Evolutionary conservation across 2,888 invertebrate genomes (phyloP), one percentile per base, ranked within the genome.

Genomic region (Apodemia mormo): DNA sequence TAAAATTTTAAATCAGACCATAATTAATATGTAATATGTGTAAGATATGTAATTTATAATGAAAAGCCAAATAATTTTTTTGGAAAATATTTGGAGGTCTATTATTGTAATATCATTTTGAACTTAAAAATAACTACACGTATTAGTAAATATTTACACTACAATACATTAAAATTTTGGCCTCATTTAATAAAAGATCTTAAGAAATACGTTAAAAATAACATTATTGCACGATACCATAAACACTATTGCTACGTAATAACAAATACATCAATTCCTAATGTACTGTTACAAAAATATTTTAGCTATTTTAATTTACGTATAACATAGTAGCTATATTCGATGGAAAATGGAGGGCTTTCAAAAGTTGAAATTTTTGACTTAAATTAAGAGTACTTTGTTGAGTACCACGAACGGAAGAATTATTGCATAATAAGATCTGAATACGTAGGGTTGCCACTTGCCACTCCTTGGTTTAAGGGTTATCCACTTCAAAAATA

Each of bases 301-400:
- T 61, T 12, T 6, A 49, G 49, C 49, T 49, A 33, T 30, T 56
- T 29, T 12, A 30, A 33, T 61, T 33, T 61, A 61, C 33, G 58
- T 10, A 29, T 30, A 29, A 61, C 29, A 58, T 58, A 58, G 9
- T 33, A 10, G 33, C 29, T 61, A 65, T 40, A 65, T 72, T 70
- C 72, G 72, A 73, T 70, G 71, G 30, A 65, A 66, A 54, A 52
- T 73, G 73, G 73, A 73, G 67, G 73, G 73, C 70, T 65, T 72
- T 67, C 65, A 43, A 56, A 49, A 65, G 45, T 65, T 58, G 33
- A 68, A 65, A 72, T 45, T 30, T 66, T 61, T 30, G 1, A 12
- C 58, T 29, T 30, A 58, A 30, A 58, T 58, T 58, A 58, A 29
- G 58, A 58, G 29, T 58, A 58, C 30, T 30, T 10, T 12, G 12